Conservation (phyloP, 1,140 invertebrate genomes). For the Apis laboriosa region DNA sequence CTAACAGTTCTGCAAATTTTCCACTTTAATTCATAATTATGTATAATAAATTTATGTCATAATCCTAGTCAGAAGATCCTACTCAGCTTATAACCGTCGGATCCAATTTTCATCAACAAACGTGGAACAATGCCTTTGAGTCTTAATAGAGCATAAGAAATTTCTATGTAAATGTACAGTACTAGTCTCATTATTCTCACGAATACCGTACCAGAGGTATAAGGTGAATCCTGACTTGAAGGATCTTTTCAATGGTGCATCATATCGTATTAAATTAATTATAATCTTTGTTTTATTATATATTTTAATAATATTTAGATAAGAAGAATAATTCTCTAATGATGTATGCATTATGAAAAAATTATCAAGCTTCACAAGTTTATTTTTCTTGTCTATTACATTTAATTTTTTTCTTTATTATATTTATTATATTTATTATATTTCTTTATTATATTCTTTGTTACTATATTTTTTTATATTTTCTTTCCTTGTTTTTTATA, state of each 20-base stretch:
- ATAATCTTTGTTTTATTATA: neutral
- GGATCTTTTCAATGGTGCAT: neutral
- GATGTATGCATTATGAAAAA: neutral
- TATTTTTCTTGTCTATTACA: neutral
- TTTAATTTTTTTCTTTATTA: neutral
- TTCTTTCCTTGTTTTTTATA: too few species aligned
- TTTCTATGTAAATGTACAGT: neutral
- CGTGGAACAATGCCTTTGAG: neutral
- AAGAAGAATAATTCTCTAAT: neutral
- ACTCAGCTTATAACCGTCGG: neutral
- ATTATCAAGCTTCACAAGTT: neutral
- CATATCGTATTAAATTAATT: neutral
- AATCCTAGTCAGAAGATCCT: neutral
- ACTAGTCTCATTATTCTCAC: neutral
- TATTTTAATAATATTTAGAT: neutral
- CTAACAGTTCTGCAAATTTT: too few species aligned
- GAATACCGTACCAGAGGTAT: neutral
- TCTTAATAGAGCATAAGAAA: neutral
- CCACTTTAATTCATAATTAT: neutral
- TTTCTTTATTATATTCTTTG: too few species aligned
- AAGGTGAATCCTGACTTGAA: neutral
- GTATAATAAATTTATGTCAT: neutral
- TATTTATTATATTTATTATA: too few species aligned
- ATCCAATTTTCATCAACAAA: neutral
- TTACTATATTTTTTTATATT: neutral